phyloP scores from a whole-genome alignment of 2,113 vertebrate genomes.

The Perognathus longimembris region DNA sequence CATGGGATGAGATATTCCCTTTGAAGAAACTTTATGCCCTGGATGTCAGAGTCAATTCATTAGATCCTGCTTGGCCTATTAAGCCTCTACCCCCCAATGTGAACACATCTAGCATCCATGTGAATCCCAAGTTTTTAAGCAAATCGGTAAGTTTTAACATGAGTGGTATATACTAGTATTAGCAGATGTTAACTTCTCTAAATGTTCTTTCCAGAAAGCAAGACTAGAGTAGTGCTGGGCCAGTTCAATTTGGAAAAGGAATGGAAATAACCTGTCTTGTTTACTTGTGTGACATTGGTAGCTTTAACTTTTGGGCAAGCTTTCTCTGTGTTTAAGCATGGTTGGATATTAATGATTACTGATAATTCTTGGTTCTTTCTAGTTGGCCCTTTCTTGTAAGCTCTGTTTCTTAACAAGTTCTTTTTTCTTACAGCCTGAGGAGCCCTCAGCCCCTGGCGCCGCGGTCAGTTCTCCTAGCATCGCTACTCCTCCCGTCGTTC shows the following conservation, averaged over 20 bases:
- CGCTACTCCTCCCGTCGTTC: constrained; percentile 84
- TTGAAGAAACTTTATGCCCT: constrained; percentile 97
- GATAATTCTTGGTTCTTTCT: constrained; percentile 30
- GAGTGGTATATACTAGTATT: constrained; percentile 51
- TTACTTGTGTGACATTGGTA: neutral
- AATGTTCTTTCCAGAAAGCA: constrained; percentile 4
- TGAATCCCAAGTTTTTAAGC: constrained; percentile 98
- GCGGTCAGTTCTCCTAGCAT: constrained; percentile 85
- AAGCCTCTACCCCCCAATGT: constrained; percentile 96
- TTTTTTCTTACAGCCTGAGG: constrained; percentile 91
- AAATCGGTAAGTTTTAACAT: constrained; percentile 93
- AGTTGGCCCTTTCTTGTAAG: constrained; percentile 23
- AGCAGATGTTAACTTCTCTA: constrained; percentile 33
- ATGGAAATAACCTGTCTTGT: neutral
- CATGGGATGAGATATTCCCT: constrained; percentile 99
- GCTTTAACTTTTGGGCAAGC: neutral
- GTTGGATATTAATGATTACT: constrained; percentile 25
- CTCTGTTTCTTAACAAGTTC: constrained; percentile 47
- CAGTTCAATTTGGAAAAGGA: neutral
- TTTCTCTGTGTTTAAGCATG: constrained; percentile 40
- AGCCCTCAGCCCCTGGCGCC: constrained; percentile 87
- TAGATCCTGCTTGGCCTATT: constrained; percentile 99
- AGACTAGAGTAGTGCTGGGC: constrained; percentile 25
- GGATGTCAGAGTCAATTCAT: constrained; percentile 95
- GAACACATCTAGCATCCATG: constrained; percentile 98